Base-by-base conservation (phyloP, 1,140 invertebrate species). In the Neoseiulus cucumeris region DNA sequence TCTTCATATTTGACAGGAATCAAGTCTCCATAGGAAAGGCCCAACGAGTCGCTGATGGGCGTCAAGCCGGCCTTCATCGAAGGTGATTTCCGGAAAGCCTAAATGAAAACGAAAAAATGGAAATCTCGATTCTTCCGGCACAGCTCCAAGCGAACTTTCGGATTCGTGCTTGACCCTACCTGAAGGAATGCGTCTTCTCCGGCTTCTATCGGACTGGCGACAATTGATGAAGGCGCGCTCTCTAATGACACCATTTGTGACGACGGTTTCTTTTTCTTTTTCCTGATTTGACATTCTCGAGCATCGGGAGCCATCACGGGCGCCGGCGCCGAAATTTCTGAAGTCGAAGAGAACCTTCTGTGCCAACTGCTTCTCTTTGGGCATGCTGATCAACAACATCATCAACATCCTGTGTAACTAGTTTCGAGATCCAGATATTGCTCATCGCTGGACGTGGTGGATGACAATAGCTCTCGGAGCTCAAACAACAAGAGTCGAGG, bases 221-320 rank as follows among this genome's bases (percentile, higher is more conserved):
- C 51, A 59, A 25, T 59, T 9, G 51, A 59, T 1, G 51, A 33
- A 17, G 51, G 51, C 4, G 14, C 33, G 22, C 51, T 59, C 4
- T 59, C 33, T 14, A 59, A 29, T 6, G 33, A 6, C 9, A 39
- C 33, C 33, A 39, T 39, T 20, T 59, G 22, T 4, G 25, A 14
- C 14, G 51, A 18, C 14, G 51, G 33, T 33, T 33, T 25, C 22
- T 59, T 59, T 9, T 59, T 59, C 33, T 59, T 59, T 9, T 25
- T 59, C 51, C 33, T 59, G 22, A 59, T 59, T 6, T 59, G 51
- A 25, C 51, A 25, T 25, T 59, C 51, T 29, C 51, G 44, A n/a
- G 67, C 69, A 18, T 73, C 70, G 17, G 69, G 71, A 44, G 74
- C 75, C 59, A 75, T 74, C 12, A 76, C 74, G 41, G 76, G 74